Evolutionary conservation across 1,140 invertebrate genomes (phyloP).

Genomic region (Penaeus chinensis): DNA sequence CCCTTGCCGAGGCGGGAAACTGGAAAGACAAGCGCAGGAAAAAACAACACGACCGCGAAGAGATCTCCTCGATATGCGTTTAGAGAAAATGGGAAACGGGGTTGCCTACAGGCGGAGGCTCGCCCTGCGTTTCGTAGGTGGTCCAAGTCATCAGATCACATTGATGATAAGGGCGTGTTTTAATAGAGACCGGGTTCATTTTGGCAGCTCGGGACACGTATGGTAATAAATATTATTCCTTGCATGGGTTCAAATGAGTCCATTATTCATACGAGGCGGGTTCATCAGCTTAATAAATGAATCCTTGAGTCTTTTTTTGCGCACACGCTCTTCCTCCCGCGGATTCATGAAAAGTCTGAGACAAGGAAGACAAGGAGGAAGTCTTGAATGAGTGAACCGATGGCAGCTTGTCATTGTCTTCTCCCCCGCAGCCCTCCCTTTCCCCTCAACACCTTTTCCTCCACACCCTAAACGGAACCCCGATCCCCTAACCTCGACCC

Average conservation of each 20-base stretch:
- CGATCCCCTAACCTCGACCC: too few species aligned
- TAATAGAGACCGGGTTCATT: slow-evolving; percentile 35
- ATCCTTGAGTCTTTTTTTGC: slow-evolving; percentile 24
- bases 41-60: not conserved
- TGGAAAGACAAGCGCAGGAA: not conserved
- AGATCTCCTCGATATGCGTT: not conserved
- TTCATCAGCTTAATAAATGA: slow-evolving; percentile 60
- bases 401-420: too few species aligned
- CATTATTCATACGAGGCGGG: slow-evolving; percentile 46
- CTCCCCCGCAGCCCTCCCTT: too few species aligned
- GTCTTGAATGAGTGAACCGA: too few species aligned
- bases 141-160: slow-evolving; percentile 39
- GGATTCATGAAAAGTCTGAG: not conserved
- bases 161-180: slow-evolving; percentile 28
- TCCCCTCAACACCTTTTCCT: not conserved
- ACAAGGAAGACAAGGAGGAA: too few species aligned
- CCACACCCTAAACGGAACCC: not conserved
- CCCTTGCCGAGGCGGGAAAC: not conserved
- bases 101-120: slow-evolving; percentile 8
- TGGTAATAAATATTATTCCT: slow-evolving; percentile 58
- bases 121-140: slow-evolving; percentile 28
- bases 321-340: not conserved
- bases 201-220: slow-evolving; percentile 44
- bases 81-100: slow-evolving; percentile 33
- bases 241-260: slow-evolving; percentile 56